Evolutionary conservation across 2,113 vertebrate genomes (phyloP).

Genomic region (Antidorcas marsupialis): DNA sequence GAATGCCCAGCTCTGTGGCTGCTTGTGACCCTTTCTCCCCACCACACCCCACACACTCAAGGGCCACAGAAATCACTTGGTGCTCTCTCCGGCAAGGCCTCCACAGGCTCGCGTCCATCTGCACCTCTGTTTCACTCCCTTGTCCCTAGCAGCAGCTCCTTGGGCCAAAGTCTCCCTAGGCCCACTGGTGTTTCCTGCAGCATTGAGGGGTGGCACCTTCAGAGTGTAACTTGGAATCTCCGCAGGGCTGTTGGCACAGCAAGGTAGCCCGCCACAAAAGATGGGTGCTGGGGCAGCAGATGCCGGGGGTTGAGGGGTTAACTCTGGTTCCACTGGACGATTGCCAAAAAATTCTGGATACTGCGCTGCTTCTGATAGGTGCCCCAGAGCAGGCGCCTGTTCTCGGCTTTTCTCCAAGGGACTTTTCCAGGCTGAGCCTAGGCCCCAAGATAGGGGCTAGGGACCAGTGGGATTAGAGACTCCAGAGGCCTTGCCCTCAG

Average conservation of each 20-base stretch:
- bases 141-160: background rate
- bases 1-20: background rate
- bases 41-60: background rate
- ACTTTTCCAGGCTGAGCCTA: background rate
- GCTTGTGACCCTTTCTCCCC: background rate
- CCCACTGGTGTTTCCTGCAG: background rate
- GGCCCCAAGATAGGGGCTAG: background rate
- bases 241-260: background rate
- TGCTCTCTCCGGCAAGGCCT: background rate
- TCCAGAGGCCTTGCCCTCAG: background rate
- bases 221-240: background rate
- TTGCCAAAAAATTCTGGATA: background rate
- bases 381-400: background rate
- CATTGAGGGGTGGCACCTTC: background rate
- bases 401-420: background rate
- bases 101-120: background rate
- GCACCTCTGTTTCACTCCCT: background rate
- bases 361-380: background rate
- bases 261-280: background rate
- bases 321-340: background rate
- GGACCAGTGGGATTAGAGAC: background rate
- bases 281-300: background rate
- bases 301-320: background rate
- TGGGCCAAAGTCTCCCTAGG: background rate
- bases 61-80: background rate